Base-by-base conservation (phyloP, 2,888 invertebrate species). In the Mesoligia furuncula region DNA sequence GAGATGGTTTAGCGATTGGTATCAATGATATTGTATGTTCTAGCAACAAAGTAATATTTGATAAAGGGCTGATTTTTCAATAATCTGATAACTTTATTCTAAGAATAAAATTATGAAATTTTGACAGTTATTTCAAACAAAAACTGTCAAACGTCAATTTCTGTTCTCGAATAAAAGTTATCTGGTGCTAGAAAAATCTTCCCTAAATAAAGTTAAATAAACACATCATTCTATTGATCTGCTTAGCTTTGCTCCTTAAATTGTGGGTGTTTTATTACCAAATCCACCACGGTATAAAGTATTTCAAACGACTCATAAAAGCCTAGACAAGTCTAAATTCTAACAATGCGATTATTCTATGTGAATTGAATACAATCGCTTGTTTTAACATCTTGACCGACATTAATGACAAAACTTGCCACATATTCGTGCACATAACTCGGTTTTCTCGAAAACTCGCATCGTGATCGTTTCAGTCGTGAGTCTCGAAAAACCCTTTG, bases 391-490 rank as follows among this genome's bases (percentile, higher is more conserved):
- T 89, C 85, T 90, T 90, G 91, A 89, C 91, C 92, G 85, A 86
- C 89, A 87, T 88, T 85, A 89, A 88, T 83, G 85, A 89, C 85
- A 85, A 79, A 89, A 88, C 83, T 83, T 80, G 84, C 85, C 89
- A 91, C 92, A 93, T 91, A 94, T 93, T 94, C 95, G 95, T 95
- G 95, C 93, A 90, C 94, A 92, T 93, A 93, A 89, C 92, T 89
- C 88, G 88, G 92, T 95, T 95, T 95, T 94, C 96, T 94, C 93
- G 94, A 95, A 96, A 96, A 94, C 91, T 90, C 85, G 88, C 90
- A 91, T 92, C 93, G 94, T 93, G 93, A 92, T 93, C 94, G 91
- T 92, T 93, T 90, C 89, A 91, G 93, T 95, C 95, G 95, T 96
- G 96, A 95, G 93, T 90, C 88, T 88, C 90, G 90, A 91, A 92